Percentiles rank a stretch among this genome's conserved stretches.
These are phyloP conservation scores for Homarus americanus DNA, from an alignment of 1,140 invertebrate species.

Conservation along the genomic window DNA sequence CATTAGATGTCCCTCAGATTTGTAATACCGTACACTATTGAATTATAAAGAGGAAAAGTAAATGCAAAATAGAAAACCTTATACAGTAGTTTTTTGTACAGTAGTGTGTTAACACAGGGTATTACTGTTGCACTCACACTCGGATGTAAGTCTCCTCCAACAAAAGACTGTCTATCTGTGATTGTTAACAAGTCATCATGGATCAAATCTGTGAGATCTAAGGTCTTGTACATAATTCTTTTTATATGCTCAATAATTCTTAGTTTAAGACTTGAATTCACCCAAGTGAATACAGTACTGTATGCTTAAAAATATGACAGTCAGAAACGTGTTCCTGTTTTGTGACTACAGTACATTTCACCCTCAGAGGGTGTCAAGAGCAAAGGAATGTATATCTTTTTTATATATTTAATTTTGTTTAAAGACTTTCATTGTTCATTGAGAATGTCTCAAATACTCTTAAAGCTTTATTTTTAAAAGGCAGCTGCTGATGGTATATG, in stretches of 20 bases:
- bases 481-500: not conserved
- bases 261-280: conserved; percentile 33
- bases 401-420: not conserved
- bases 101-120: not conserved
- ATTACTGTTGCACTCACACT: conserved; percentile 7
- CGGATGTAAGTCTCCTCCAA: not conserved
- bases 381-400: conserved; percentile 9
- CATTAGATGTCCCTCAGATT: not conserved
- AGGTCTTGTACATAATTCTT: conserved; percentile 51
- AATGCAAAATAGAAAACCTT: too few relatives aligned
- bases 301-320: conserved; percentile 22
- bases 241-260: conserved; percentile 58
- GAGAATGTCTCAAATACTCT: not conserved
- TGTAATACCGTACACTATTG: not conserved
- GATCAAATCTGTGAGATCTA: conserved; percentile 57
- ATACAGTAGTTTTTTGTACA: not conserved
- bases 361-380: conserved; percentile 25
- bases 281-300: conserved; percentile 29
- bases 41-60: too few relatives aligned
- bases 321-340: conserved; percentile 17
- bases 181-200: conserved; percentile 55
- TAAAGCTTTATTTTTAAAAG: not conserved
- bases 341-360: not conserved
- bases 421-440: too few relatives aligned
- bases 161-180: conserved; percentile 63